A percentile compares a stretch with the other conserved stretches of the same genome.
phyloP scores from a whole-genome alignment of 2,888 invertebrate genomes.

The Acanthosepion pharaonis region DNA sequence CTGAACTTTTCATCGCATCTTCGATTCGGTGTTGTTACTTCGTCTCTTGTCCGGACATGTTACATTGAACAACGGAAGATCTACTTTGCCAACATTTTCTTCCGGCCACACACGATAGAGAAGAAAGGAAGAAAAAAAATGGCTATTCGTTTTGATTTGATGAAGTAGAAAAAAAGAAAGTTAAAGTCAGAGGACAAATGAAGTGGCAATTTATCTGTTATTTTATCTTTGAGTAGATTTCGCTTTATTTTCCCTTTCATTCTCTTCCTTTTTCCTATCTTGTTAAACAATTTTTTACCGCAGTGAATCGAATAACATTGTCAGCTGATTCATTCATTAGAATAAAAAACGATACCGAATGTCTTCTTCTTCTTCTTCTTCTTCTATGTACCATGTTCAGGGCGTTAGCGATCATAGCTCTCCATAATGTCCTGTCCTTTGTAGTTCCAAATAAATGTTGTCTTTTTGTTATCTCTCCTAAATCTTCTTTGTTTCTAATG shows the following conservation, averaged over 20 bases:
- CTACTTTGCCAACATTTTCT: background rate
- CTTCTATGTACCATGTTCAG: too few species aligned
- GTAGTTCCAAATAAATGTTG: too few species aligned
- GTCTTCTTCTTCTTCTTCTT: background rate
- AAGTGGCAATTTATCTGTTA: background rate
- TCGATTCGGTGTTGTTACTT: background rate
- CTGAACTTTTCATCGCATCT: background rate
- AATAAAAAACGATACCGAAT: background rate
- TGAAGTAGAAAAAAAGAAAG: background rate
- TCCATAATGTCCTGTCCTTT: too few species aligned
- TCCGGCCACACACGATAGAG: background rate
- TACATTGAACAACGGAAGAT: background rate
- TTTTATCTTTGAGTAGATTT: background rate
- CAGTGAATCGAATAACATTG: background rate
- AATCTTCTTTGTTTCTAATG: too few species aligned
- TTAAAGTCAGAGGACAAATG: background rate
- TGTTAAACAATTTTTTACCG: background rate
- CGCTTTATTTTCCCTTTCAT: background rate
- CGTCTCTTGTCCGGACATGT: background rate
- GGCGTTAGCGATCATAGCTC: too few species aligned
- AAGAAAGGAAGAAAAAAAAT: background rate
- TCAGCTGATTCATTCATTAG: background rate
- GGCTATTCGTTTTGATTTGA: background rate
- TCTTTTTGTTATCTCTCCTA: too few species aligned
- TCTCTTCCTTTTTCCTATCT: background rate